phyloP scores from a whole-genome alignment of 2,797 vertebrate genomes.

The Odontamblyopus lacepedii region DNA sequence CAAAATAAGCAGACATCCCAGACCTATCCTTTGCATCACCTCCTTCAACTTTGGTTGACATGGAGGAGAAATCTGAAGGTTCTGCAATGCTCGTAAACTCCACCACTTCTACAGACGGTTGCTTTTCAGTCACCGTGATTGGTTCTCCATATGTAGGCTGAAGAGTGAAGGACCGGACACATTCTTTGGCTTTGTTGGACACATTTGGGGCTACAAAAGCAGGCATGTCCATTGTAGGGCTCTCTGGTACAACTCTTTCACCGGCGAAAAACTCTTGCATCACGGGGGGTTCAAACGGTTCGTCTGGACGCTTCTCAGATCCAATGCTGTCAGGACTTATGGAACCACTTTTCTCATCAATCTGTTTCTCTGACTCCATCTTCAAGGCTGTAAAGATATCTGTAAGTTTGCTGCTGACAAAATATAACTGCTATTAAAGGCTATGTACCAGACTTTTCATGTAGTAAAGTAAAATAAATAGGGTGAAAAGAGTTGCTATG shows the following conservation, averaged over 20 bases:
- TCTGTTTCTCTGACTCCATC: slow-evolving; percentile 89
- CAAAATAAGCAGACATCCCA: slow-evolving; percentile 98
- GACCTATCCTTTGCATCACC: slow-evolving; percentile 83
- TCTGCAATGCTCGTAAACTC: slow-evolving; percentile 69
- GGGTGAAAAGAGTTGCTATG: neutral
- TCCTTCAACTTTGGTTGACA: slow-evolving; percentile 53
- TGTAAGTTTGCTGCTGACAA: slow-evolving; percentile 86
- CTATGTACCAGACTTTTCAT: neutral
- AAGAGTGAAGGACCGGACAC: slow-evolving; percentile 56
- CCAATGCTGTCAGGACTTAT: slow-evolving; percentile 85
- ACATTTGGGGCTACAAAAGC: slow-evolving; percentile 67
- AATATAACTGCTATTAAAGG: slow-evolving; percentile 18
- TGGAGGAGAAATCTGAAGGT: slow-evolving; percentile 58
- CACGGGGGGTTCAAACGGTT: slow-evolving; percentile 80
- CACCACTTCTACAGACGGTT: slow-evolving; percentile 76
- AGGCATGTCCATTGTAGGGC: slow-evolving; percentile 72
- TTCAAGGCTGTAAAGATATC: slow-evolving; percentile 98
- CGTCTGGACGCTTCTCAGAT: slow-evolving; percentile 78
- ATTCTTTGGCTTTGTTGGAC: slow-evolving; percentile 73
- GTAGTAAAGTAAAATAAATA: neutral
- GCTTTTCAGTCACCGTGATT: slow-evolving; percentile 75
- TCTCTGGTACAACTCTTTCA: slow-evolving; percentile 77
- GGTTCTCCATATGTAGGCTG: slow-evolving; percentile 70
- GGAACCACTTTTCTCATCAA: slow-evolving; percentile 76
- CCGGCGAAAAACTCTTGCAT: slow-evolving; percentile 83